Evolutionary conservation across 1,140 invertebrate species (phyloP), one percentile per base, ranked within the genome.

Genomic region (Neuroterus valhalla): DNA sequence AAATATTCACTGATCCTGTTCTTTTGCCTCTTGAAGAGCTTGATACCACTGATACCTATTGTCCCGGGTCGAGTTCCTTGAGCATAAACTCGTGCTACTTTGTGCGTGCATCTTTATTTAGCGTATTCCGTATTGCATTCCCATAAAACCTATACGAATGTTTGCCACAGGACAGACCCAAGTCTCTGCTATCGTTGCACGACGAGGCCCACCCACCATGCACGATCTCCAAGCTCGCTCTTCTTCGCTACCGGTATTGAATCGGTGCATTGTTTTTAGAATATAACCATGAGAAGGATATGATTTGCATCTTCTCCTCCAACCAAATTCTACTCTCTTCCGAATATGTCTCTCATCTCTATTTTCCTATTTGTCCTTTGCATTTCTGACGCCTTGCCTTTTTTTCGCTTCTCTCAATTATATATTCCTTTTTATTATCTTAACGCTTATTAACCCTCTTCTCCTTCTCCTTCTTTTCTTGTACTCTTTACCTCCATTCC

Each of bases 231-330:
- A 68, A 74, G 71, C 76, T 81, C 70, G 81, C 69, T 72, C 67
- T 68, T 76, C 73, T 81, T 86, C 78, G 88, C 89, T 90, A 90
- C 89, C 86, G 87, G 88, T 89, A 90, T 90, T 90, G 89, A 90
- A 89, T 89, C 81, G 76, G 83, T 84, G 86, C 84, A 89, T 90
- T 90, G 88, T 89, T 89, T 90, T 89, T 88, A 84, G n/a, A 84
- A 82, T 82, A 78, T 38, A 69, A 80, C 85, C 86, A 86, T 86
- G 84, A 87, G 85, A 87, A 83, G 81, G 81, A 81, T 84, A 81
- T 88, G 89, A 90, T 90, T 89, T 89, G 85, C 87, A 89, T 90
- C 83, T 74, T 38, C 76, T 76, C 80, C 78, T 70, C 62, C 68
- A 6, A 62, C 23, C 31, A 62, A 62, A 62, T 62, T 62, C 55